Evolutionary conservation across 1,140 invertebrate genomes (phyloP).

Genomic region (Diploscapter pachys): DNA sequence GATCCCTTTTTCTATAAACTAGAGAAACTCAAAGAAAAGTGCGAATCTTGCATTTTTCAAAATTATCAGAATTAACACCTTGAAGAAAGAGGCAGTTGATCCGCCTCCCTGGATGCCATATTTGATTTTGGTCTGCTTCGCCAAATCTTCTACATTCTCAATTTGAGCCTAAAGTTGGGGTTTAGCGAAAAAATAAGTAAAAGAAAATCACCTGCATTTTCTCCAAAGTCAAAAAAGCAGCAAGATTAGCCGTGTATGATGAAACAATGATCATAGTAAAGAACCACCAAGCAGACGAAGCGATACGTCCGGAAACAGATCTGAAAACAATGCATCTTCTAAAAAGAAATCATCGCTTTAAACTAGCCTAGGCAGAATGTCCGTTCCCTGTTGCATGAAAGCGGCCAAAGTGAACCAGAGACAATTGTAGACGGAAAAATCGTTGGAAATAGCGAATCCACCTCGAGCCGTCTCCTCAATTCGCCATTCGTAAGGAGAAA

Average conservation of each 20-base stretch:
- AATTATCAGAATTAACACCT: not conserved
- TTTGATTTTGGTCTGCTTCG: not conserved
- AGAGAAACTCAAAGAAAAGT: no score
- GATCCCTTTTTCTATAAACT: no score
- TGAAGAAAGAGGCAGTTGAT: not conserved
- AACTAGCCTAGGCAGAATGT: constrained; percentile 79
- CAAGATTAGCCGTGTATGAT: not conserved
- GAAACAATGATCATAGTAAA: not conserved
- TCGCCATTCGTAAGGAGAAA: constrained; percentile 78
- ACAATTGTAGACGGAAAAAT: constrained; percentile 93
- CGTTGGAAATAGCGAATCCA: constrained; percentile 75
- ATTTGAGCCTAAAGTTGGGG: not conserved
- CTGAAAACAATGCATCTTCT: not conserved
- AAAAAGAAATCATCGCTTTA: no score
- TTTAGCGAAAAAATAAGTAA: no score
- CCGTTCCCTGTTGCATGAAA: constrained; percentile 96
- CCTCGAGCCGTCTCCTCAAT: constrained; percentile 61
- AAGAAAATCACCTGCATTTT: not conserved
- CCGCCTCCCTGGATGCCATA: not conserved
- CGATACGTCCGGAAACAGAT: not conserved
- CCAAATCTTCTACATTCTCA: not conserved
- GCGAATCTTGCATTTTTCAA: not conserved
- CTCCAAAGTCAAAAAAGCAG: not conserved
- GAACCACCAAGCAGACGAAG: not conserved
- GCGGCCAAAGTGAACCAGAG: constrained; percentile 93